phyloP scores from a whole-genome alignment of 1,140 invertebrate species.

The Colletes gigas region DNA sequence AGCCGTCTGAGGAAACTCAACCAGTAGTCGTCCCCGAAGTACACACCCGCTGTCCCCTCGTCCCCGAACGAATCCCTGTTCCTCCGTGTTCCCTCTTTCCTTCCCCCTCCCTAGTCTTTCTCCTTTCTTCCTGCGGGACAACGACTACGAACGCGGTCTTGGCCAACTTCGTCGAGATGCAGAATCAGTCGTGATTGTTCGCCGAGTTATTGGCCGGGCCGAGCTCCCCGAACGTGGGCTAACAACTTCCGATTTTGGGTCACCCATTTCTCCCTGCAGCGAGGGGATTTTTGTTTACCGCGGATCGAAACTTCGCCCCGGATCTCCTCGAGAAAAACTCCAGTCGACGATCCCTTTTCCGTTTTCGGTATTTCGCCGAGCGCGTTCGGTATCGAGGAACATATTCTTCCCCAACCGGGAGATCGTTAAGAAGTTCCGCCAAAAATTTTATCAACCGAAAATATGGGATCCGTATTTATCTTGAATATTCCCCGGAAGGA shows the following conservation, averaged over 20 bases:
- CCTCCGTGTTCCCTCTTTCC: not conserved
- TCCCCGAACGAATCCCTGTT: constrained; percentile 23
- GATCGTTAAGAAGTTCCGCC: too few relatives aligned
- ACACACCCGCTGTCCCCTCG: not conserved
- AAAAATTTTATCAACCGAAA: too few relatives aligned
- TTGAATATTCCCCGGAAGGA: too few relatives aligned
- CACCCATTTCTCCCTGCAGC: not conserved
- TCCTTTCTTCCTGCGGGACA: not conserved
- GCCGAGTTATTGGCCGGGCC: constrained; percentile 44
- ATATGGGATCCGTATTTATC: too few relatives aligned
- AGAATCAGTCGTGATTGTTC: constrained; percentile 57
- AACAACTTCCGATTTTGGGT: constrained; percentile 50
- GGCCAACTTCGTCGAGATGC: constrained; percentile 56
- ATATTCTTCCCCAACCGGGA: too few relatives aligned
- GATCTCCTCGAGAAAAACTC: too few relatives aligned
- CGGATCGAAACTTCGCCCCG: not conserved
- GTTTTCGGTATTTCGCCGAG: not conserved
- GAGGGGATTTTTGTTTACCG: constrained; percentile 16
- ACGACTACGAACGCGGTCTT: constrained; percentile 23
- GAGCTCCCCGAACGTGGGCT: constrained; percentile 3
- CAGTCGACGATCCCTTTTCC: not conserved
- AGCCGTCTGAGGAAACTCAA: constrained; percentile 51
- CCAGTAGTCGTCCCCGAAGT: constrained; percentile 52
- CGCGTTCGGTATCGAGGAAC: too few relatives aligned
- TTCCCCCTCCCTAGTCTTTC: not conserved